phyloP scores from a whole-genome alignment of 2,113 vertebrate species.

The Felis catus region DNA sequence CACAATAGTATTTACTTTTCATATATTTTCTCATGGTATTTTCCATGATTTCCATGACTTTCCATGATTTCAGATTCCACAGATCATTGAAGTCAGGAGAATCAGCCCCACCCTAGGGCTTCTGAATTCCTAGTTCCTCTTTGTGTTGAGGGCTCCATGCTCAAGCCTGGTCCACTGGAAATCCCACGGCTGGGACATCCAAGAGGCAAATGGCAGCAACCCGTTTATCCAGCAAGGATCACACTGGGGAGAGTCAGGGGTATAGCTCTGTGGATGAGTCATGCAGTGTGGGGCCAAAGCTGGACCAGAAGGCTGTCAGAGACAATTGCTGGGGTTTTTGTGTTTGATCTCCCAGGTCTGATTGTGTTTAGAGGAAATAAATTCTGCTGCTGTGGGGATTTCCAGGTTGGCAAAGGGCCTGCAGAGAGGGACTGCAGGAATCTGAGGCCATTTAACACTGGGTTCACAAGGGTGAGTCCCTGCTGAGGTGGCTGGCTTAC shows the following conservation, averaged over 20 bases:
- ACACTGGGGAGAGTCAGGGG: neutral
- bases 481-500: neutral
- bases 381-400: neutral
- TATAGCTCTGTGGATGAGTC: neutral
- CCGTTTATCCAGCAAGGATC: neutral
- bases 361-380: neutral
- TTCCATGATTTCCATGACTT: neutral
- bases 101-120: neutral
- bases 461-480: neutral
- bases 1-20: neutral
- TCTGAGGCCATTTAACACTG: neutral
- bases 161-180: neutral
- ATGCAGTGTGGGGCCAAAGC: neutral
- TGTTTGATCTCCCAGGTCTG: neutral
- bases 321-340: neutral
- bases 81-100: neutral
- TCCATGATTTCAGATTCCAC: neutral
- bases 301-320: neutral
- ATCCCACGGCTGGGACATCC: neutral
- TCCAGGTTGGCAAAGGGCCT: neutral
- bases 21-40: neutral
- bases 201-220: neutral
- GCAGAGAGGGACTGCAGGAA: neutral
- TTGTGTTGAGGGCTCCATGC: neutral
- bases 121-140: neutral